These are phyloP conservation scores for Erannis defoliaria DNA, from an alignment of 2,888 invertebrate species.

Conservation along the genomic window DNA sequence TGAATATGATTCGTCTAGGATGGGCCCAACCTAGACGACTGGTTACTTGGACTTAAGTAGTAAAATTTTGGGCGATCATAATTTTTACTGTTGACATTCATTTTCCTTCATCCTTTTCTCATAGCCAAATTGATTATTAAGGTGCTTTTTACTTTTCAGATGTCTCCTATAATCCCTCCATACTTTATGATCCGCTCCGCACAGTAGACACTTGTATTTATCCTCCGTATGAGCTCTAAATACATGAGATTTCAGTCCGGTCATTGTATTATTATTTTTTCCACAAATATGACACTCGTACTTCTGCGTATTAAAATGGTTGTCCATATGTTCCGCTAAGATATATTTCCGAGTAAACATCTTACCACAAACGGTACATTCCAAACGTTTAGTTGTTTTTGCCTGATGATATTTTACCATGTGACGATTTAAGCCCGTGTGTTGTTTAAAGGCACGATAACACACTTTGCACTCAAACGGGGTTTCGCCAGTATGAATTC, in stretches of 20 bases:
- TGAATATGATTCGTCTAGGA: too few relatives aligned
- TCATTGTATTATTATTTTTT: background rate
- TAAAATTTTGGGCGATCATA: too few relatives aligned
- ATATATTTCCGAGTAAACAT: conserved; percentile 36
- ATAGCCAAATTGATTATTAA: too few relatives aligned
- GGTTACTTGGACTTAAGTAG: too few relatives aligned
- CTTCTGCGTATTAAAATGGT: conserved; percentile 41
- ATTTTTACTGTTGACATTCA: too few relatives aligned
- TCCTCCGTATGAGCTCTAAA: background rate
- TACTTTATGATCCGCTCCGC: background rate
- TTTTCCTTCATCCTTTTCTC: too few relatives aligned
- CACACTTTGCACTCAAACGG: conserved; percentile 45
- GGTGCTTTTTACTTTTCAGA: too few relatives aligned
- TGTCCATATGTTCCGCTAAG: conserved; percentile 38
- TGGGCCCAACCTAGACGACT: too few relatives aligned
- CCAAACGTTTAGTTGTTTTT: conserved; percentile 19
- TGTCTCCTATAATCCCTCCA: too few relatives aligned
- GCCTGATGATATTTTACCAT: conserved; percentile 32
- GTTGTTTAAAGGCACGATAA: conserved; percentile 30
- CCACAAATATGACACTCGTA: conserved; percentile 45
- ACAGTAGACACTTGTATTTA: conserved; percentile 4
- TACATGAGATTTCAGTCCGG: conserved; percentile 1
- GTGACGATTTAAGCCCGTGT: conserved; percentile 35
- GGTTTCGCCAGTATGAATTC: conserved; percentile 44
- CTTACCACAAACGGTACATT: conserved; percentile 50